These are phyloP conservation scores for Dasyprocta punctata DNA, from an alignment of 2,113 vertebrate genomes.

Conservation along the genomic window DNA sequence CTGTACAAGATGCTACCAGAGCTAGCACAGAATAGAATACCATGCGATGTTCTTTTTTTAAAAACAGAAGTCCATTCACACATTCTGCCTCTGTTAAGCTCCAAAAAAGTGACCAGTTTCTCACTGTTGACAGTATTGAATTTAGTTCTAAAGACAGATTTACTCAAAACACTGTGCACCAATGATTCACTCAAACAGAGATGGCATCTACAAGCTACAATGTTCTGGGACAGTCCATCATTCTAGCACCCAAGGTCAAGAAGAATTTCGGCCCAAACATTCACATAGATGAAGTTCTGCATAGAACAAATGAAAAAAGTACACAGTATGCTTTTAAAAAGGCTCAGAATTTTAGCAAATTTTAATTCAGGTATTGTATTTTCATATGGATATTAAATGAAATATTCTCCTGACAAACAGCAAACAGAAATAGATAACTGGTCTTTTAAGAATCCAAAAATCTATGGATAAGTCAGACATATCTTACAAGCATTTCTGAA, in stretches of 20 bases:
- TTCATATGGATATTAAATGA: background rate
- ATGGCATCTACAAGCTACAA: background rate
- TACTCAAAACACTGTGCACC: background rate
- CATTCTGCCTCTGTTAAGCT: background rate
- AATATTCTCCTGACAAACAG: constrained; percentile 15
- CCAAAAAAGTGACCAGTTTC: constrained; percentile 30
- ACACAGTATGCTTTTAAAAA: background rate
- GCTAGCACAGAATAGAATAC: background rate
- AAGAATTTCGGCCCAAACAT: background rate
- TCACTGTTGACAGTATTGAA: background rate
- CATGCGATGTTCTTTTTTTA: background rate
- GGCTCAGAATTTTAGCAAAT: background rate
- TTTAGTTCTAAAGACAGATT: background rate
- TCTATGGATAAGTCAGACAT: constrained; percentile 46
- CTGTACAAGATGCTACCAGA: background rate
- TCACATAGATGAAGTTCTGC: background rate
- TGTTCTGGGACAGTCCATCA: background rate
- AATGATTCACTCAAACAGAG: background rate
- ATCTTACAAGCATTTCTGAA: constrained; percentile 58
- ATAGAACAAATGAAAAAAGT: background rate
- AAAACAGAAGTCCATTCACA: background rate
- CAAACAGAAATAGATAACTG: constrained; percentile 16
- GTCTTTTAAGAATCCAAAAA: constrained; percentile 45
- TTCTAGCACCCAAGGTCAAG: background rate
- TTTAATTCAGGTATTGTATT: background rate